Evolutionary conservation across 2,113 vertebrate species (phyloP), one percentile per base, ranked within the genome.

Genomic region (Ahaetulla prasina): DNA sequence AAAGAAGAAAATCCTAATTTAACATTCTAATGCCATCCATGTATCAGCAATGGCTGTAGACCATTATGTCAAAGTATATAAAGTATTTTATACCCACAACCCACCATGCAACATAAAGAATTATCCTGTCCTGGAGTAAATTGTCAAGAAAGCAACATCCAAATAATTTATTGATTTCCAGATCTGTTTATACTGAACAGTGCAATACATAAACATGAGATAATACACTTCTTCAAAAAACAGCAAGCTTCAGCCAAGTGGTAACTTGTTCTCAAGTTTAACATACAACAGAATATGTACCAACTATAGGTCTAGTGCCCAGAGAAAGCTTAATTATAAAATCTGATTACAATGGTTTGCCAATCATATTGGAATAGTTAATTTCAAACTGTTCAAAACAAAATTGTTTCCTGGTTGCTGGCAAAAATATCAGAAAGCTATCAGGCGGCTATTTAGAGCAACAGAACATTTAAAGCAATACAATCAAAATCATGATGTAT

Each of bases 21-120:
- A 50, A 35, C n/a, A 35, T 16, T 30, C 39, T 45, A 45, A 55
- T 88, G 12, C 9, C 8, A 80, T 80, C 35, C 35, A 39, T 80
- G 8, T 39, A 39, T 35, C 89, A 74, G 47, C 7, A 45, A 63
- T 30, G 16, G 57, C 39, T 54, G 14, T 43, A 39, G 52, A 39
- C 4, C 85, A 18, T 8, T 50, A 7, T 50, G 47, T 27, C 4
- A 1, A 39, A n/a, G 30, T 25, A 85, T 4, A 63, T 7, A 25
- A 85, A 47, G 85, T 12, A 45, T 49, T 23, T 30, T 0, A 92
- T 91, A 85, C 96, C 94, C 93, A 96, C 95, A 94, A 25, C 80
- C 95, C 94, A 96, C 94, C 93, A 94, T 91, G 90, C 92, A 93
- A 1, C 93, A 85, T 92, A 85, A 93, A 95, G 93, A 95, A 95